phyloP scores from a whole-genome alignment of 2,113 vertebrate genomes.

The Onychorhynchus coronatus region DNA sequence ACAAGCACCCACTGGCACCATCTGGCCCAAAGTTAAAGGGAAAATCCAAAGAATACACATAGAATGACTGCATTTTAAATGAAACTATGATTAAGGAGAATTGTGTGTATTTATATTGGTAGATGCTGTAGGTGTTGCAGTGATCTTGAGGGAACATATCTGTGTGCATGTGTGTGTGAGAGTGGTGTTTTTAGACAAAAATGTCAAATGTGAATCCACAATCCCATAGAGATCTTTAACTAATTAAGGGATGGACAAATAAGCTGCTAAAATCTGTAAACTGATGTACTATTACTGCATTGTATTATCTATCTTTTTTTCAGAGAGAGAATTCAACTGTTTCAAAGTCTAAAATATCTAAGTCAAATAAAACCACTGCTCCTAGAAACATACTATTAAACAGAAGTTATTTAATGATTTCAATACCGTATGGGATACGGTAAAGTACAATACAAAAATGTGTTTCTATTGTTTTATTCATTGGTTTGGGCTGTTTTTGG shows the following conservation, averaged over 20 bases:
- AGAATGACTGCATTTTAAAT: background rate
- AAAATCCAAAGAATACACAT: background rate
- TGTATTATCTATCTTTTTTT: background rate
- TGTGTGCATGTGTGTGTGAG: background rate
- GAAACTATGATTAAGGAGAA: background rate
- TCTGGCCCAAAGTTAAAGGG: background rate
- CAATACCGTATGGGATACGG: background rate
- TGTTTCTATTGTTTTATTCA: too few species aligned
- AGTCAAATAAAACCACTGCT: background rate
- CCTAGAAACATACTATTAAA: background rate
- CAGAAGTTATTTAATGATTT: background rate
- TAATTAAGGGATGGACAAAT: background rate
- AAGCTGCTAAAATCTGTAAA: background rate
- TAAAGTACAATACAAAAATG: too few species aligned
- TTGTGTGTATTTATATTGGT: background rate
- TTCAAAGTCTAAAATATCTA: background rate
- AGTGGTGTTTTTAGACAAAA: background rate
- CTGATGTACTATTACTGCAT: background rate
- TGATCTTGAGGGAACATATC: accelerated
- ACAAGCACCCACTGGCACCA: background rate
- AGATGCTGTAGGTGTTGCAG: background rate
- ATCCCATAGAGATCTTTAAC: background rate
- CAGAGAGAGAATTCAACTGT: background rate
- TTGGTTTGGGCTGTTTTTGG: background rate
- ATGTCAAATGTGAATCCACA: background rate